Evolutionary conservation across 2,797 vertebrate species (phyloP).

Genomic region (Rhyacichthys aspro): DNA sequence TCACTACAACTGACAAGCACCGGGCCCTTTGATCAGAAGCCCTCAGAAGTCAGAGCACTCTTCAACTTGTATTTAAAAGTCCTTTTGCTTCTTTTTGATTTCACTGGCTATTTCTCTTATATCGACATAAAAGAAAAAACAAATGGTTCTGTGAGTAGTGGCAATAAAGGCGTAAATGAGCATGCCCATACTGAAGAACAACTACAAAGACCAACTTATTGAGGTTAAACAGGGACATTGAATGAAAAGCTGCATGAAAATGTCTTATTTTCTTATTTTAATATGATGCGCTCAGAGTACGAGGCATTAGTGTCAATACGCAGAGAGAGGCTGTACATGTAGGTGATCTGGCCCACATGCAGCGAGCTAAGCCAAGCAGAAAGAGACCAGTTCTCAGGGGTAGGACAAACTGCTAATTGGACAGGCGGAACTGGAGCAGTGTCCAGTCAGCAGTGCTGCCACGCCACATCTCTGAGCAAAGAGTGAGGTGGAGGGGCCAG

Average conservation of each 20-base stretch:
- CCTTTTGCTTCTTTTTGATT: constrained; percentile 57
- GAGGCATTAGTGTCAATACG: constrained; percentile 20
- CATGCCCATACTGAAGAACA: constrained; percentile 24
- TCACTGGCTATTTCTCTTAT: constrained; percentile 54
- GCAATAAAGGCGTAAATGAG: constrained; percentile 50
- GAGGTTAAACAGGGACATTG: constrained; percentile 43
- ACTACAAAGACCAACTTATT: constrained; percentile 39
- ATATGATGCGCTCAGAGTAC: background rate
- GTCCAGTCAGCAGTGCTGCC: constrained; percentile 77
- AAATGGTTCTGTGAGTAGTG: constrained; percentile 37
- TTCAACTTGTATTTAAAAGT: constrained; percentile 53
- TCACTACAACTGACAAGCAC: constrained; percentile 52
- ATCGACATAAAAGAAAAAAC: constrained; percentile 53
- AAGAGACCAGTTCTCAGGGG: constrained; percentile 61
- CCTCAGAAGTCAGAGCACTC: constrained; percentile 62
- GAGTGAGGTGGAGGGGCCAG: constrained; percentile 59
- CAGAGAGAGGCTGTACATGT: constrained; percentile 32
- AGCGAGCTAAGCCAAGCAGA: constrained; percentile 62
- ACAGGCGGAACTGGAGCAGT: constrained; percentile 71
- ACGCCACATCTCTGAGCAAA: constrained; percentile 53
- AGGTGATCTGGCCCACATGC: constrained; percentile 63
- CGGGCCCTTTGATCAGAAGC: constrained; percentile 64
- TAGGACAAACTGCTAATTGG: constrained; percentile 71
- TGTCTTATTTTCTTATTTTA: background rate
- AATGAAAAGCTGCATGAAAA: constrained; percentile 3